phyloP scores from a whole-genome alignment of 2,113 vertebrate species.

The Pristiophorus japonicus region DNA sequence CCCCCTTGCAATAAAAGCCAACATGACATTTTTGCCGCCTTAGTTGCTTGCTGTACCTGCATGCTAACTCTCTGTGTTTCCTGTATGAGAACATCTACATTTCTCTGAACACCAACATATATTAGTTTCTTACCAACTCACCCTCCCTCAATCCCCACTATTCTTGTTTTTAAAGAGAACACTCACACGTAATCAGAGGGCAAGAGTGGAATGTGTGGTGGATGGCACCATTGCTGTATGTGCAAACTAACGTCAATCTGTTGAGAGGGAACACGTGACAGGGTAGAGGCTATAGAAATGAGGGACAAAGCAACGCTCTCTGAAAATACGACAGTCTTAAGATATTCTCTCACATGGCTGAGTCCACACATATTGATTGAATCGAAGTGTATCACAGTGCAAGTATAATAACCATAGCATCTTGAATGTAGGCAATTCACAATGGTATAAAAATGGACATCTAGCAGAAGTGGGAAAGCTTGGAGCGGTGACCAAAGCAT shows the following conservation, averaged over 20 bases:
- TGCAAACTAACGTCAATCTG: background rate
- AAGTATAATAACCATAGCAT: no score
- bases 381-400: background rate
- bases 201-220: background rate
- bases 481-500: background rate
- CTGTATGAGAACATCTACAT: no score
- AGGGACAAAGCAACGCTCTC: background rate
- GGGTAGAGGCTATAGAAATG: background rate
- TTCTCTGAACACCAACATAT: no score
- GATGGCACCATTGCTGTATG: background rate
- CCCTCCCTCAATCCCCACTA: background rate
- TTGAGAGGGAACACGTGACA: background rate
- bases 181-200: background rate
- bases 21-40: no score
- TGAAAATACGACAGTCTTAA: background rate
- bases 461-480: background rate
- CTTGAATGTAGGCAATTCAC: no score
- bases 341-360: background rate
- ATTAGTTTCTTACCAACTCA: background rate
- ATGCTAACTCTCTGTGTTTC: no score
- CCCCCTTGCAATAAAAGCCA: no score
- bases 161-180: background rate
- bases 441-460: no score
- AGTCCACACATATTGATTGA: background rate
- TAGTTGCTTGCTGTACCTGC: no score